Conservation (phyloP, 2,797 vertebrate genomes). For the Argentina silus region DNA sequence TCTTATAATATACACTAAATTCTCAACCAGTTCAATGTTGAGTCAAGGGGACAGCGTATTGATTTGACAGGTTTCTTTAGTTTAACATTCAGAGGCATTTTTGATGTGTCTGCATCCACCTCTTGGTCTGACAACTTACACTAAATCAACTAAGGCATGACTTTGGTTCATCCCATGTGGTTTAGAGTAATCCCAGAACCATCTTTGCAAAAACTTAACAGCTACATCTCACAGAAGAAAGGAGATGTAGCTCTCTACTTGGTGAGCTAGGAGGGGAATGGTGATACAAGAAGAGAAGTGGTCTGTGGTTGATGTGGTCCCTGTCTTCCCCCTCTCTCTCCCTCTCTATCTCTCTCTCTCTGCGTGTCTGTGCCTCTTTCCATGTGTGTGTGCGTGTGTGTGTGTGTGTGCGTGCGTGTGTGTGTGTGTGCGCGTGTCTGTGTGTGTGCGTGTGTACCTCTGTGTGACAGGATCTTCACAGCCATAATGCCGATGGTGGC, state of each 20-base stretch:
- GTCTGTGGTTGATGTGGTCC: slow-evolving; percentile 52
- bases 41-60: too few species aligned
- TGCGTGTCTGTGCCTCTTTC: slow-evolving; percentile 39
- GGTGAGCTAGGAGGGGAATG: too few species aligned
- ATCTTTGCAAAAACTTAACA: not conserved
- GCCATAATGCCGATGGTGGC: slow-evolving; percentile 99
- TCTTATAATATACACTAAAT: not conserved
- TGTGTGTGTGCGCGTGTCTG: slow-evolving; percentile 10
- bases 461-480: slow-evolving; percentile 96
- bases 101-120: not conserved
- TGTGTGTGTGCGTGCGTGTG: slow-evolving; percentile 30
- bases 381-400: slow-evolving; percentile 25
- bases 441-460: slow-evolving; percentile 75
- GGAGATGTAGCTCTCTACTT: not conserved
- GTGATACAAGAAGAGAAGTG: slow-evolving; percentile 4
- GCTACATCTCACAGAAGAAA: not conserved
- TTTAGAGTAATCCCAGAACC: slow-evolving; percentile 4
- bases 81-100: not conserved
- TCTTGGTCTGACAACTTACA: not conserved
- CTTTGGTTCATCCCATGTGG: slow-evolving; percentile 14
- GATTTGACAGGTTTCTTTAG: too few species aligned
- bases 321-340: slow-evolving; percentile 32
- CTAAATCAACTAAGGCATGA: slow-evolving; percentile 32
- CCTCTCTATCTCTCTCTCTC: slow-evolving; percentile 37
- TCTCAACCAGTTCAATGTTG: not conserved